These are phyloP conservation scores for Antennarius maculatus DNA, from an alignment of 2,797 vertebrate species.

Conservation along the genomic window DNA sequence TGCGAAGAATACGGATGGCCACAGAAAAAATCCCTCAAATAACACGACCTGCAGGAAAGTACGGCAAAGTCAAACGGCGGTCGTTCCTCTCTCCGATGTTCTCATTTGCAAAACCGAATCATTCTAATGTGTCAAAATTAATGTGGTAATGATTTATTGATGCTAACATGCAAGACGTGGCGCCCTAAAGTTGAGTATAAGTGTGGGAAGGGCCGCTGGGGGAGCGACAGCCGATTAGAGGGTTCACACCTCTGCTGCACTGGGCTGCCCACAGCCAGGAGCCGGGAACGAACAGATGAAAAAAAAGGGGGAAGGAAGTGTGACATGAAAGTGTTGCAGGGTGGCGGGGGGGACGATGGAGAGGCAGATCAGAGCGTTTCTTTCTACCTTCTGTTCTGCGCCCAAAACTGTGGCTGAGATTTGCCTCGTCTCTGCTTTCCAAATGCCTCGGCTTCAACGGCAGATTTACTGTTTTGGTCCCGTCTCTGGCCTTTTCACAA, in stretches of 20 bases:
- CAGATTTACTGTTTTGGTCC: conserved; percentile 46
- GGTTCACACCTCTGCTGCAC: conserved; percentile 61
- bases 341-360: conserved; percentile 21
- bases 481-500: conserved; percentile 35
- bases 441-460: conserved; percentile 27
- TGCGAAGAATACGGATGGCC: not conserved
- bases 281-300: conserved; percentile 17
- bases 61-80: not conserved
- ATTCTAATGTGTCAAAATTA: conserved; percentile 38
- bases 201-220: conserved; percentile 48
- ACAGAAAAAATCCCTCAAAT: not conserved
- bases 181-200: conserved; percentile 32
- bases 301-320: conserved; percentile 20
- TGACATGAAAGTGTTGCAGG: conserved; percentile 41
- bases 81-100: not conserved
- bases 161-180: conserved; percentile 32
- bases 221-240: conserved; percentile 58
- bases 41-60: not conserved
- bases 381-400: conserved; percentile 40
- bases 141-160: conserved; percentile 51
- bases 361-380: conserved; percentile 37
- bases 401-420: conserved; percentile 53
- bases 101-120: conserved; percentile 22
- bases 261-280: conserved; percentile 26
- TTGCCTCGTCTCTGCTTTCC: conserved; percentile 34